A percentile compares a stretch with the other conserved stretches of the same genome.
Conservation (phyloP, 2,113 vertebrate species). For the Lethenteron camtschaticum region DNA sequence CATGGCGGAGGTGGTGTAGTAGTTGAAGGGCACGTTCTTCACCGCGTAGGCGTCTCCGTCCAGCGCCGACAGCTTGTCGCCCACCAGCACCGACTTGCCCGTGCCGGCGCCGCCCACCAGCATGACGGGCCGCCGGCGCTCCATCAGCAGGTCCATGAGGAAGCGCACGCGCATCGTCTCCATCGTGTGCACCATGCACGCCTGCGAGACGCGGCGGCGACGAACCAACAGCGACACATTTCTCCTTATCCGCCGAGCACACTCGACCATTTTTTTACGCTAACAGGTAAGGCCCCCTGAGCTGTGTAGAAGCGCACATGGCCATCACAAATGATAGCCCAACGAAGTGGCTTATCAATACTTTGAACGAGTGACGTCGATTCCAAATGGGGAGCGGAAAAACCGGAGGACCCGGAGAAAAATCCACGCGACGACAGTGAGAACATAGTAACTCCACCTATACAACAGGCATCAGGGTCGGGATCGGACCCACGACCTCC, state of each 20-base stretch:
- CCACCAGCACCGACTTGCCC: slow-evolving; percentile 62
- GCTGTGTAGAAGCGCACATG: too few relatives aligned
- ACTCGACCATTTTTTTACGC: too few relatives aligned
- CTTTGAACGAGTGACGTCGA: too few relatives aligned
- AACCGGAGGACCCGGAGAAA: too few relatives aligned
- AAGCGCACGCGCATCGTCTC: slow-evolving; percentile 57
- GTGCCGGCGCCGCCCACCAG: slow-evolving; percentile 56
- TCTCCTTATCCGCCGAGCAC: neutral
- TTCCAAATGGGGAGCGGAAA: too few relatives aligned
- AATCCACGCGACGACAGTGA: too few relatives aligned
- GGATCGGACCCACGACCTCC: too few relatives aligned
- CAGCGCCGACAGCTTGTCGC: slow-evolving; percentile 38
- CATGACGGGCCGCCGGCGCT: slow-evolving; percentile 39
- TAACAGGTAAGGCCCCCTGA: too few relatives aligned
- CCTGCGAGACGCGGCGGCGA: slow-evolving; percentile 22
- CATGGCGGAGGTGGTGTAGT: slow-evolving; percentile 77
- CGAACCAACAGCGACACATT: neutral
- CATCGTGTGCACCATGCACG: slow-evolving; percentile 55
- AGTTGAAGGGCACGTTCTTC: slow-evolving; percentile 70
- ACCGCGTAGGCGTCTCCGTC: slow-evolving; percentile 37
- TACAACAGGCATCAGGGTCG: too few relatives aligned
- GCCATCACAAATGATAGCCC: too few relatives aligned
- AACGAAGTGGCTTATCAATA: too few relatives aligned
- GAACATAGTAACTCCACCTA: too few relatives aligned
- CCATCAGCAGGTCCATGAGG: slow-evolving; percentile 49